Percentiles rank a stretch among this genome's conserved stretches.
These are phyloP conservation scores for Pelobates fuscus DNA, from an alignment of 2,113 vertebrate genomes.

Conservation along the genomic window DNA sequence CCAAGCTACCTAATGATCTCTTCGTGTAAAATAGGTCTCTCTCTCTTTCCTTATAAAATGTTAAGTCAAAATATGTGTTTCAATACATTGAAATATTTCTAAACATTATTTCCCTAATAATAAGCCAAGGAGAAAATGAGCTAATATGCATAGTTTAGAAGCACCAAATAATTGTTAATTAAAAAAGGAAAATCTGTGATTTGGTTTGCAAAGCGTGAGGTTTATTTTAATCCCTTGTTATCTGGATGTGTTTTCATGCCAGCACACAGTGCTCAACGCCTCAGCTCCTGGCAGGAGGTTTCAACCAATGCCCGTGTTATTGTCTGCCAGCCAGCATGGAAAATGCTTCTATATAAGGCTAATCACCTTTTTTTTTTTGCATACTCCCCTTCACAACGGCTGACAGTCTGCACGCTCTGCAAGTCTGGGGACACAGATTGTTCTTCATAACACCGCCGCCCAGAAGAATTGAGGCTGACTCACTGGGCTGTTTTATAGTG, in stretches of 20 bases:
- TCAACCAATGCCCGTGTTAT: slow-evolving; percentile 42
- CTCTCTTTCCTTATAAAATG: neutral
- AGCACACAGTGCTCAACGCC: slow-evolving; percentile 50
- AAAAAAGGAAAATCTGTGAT: slow-evolving; percentile 8
- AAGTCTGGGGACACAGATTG: slow-evolving; percentile 21
- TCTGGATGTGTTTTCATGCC: slow-evolving; percentile 28
- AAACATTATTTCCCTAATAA: slow-evolving; percentile 7
- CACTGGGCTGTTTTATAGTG: slow-evolving; percentile 50
- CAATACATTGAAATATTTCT: neutral
- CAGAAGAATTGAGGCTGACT: slow-evolving; percentile 49
- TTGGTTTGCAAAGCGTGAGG: slow-evolving; percentile 14
- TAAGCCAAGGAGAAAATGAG: slow-evolving; percentile 1
- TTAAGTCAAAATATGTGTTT: slow-evolving; percentile 3
- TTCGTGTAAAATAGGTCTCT: slow-evolving; percentile 6
- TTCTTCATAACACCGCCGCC: slow-evolving; percentile 37
- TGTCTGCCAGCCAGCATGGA: slow-evolving; percentile 52
- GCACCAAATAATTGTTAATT: slow-evolving; percentile 39
- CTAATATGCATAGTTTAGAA: slow-evolving; percentile 8
- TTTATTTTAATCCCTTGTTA: slow-evolving; percentile 47
- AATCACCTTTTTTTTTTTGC: slow-evolving; percentile 34
- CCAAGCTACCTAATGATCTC: slow-evolving; percentile 29
- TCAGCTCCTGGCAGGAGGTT: slow-evolving; percentile 45
- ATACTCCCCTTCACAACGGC: slow-evolving; percentile 15
- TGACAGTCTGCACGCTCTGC: slow-evolving; percentile 5
- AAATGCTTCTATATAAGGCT: slow-evolving; percentile 46